A percentile compares a stretch with the other conserved stretches of the same genome.
Evolutionary conservation across 2,888 invertebrate species (phyloP).

Genomic region (Tipula helvola): DNA sequence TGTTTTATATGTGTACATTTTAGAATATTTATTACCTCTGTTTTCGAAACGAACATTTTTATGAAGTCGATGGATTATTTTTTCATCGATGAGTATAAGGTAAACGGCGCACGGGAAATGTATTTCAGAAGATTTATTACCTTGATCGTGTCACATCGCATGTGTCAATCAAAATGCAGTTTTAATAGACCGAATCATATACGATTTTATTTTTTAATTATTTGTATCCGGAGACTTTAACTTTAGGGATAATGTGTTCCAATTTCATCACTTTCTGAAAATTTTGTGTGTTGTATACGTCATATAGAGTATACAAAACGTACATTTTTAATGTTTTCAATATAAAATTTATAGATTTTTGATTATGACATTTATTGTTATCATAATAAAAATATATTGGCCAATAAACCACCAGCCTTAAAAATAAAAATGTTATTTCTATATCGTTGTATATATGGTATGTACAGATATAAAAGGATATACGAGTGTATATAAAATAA

Average conservation of each 20-base stretch:
- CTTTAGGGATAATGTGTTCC: not conserved
- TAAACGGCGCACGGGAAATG: not conserved
- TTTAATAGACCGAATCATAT: not conserved
- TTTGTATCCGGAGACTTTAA: not conserved
- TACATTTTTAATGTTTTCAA: not conserved
- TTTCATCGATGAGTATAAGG: not conserved
- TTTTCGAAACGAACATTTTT: not conserved
- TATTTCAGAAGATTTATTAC: not conserved
- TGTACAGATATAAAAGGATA: not conserved
- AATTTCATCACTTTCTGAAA: not conserved
- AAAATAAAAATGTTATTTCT: not conserved
- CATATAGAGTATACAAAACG: not conserved
- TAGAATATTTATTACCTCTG: not conserved
- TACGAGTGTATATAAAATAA: not conserved
- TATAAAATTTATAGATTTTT: constrained; percentile 4
- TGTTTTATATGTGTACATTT: not conserved
- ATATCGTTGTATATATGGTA: not conserved
- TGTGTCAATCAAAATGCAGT: not conserved
- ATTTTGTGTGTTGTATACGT: not conserved
- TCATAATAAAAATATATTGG: constrained; percentile 4
- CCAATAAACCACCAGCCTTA: not conserved
- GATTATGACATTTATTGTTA: constrained; percentile 4
- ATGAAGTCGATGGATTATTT: not conserved
- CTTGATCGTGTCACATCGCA: not conserved
- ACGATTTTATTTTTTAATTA: not conserved